phyloP scores from a whole-genome alignment of 2,888 invertebrate genomes.

The Pecten maximus region DNA sequence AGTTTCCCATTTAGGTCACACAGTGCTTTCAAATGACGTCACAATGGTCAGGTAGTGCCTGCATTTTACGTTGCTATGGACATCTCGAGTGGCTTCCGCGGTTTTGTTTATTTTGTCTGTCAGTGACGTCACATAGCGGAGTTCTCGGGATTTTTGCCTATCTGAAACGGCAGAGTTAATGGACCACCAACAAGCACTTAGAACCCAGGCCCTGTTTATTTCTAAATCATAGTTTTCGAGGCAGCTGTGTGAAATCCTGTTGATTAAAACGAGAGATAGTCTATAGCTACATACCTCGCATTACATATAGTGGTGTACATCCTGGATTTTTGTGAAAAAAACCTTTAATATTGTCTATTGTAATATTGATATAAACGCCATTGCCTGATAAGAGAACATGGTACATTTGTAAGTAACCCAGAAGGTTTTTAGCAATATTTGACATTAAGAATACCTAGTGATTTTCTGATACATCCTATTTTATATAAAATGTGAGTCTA shows the following conservation, averaged over 20 bases:
- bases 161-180: neutral
- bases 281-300: neutral
- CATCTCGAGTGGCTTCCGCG: neutral
- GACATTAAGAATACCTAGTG: neutral
- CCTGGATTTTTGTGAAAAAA: neutral
- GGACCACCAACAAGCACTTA: neutral
- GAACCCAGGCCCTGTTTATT: neutral
- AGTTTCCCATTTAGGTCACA: neutral
- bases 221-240: neutral
- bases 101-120: conserved; percentile 16
- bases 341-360: no score
- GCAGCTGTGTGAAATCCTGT: neutral
- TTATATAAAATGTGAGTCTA: neutral
- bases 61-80: neutral
- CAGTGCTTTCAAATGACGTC: neutral
- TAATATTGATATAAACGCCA: neutral
- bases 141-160: neutral
- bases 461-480: neutral
- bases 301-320: no score
- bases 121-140: neutral
- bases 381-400: neutral
- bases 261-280: neutral
- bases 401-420: neutral
- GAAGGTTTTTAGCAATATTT: neutral
- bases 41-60: neutral